Percentiles rank a stretch among this genome's conserved stretches.
phyloP scores from a whole-genome alignment of 1,140 invertebrate genomes.

The Aphidius ervi region DNA sequence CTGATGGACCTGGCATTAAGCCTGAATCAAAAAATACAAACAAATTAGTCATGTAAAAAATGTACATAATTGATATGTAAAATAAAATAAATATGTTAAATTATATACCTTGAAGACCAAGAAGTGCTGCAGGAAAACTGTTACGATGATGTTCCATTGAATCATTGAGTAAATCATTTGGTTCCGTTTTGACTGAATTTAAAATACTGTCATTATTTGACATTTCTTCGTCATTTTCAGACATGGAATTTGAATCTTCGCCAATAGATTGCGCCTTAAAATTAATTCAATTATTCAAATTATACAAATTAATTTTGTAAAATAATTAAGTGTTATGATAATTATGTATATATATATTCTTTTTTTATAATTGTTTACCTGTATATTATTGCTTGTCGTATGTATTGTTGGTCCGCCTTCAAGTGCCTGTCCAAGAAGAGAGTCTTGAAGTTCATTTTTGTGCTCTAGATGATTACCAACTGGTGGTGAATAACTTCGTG shows the following conservation, averaged over 20 bases:
- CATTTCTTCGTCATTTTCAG: constrained; percentile 62
- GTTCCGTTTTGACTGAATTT: constrained; percentile 61
- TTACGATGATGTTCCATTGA: constrained; percentile 51
- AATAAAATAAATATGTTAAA: neutral
- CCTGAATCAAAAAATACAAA: constrained; percentile 43
- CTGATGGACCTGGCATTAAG: constrained; percentile 77
- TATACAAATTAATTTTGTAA: constrained; percentile 21
- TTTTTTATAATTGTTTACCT: constrained; percentile 33
- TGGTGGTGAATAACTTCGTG: constrained; percentile 55
- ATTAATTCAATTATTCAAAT: neutral
- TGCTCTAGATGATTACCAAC: constrained; percentile 51
- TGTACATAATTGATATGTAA: too few species aligned
- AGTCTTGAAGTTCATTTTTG: constrained; percentile 60
- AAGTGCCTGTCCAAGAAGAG: constrained; percentile 69
- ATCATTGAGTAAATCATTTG: constrained; percentile 53
- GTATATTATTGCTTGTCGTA: constrained; percentile 46
- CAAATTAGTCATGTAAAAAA: neutral
- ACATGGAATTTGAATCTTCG: constrained; percentile 68
- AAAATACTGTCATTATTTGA: constrained; percentile 65
- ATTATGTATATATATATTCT: neutral
- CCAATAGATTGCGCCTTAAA: constrained; percentile 67
- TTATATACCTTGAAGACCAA: constrained; percentile 65
- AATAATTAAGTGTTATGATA: constrained; percentile 7
- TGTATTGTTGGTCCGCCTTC: constrained; percentile 62
- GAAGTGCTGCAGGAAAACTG: constrained; percentile 66